Conservation (phyloP, 2,797 vertebrate genomes). For the Lagocephalus sceleratus region DNA sequence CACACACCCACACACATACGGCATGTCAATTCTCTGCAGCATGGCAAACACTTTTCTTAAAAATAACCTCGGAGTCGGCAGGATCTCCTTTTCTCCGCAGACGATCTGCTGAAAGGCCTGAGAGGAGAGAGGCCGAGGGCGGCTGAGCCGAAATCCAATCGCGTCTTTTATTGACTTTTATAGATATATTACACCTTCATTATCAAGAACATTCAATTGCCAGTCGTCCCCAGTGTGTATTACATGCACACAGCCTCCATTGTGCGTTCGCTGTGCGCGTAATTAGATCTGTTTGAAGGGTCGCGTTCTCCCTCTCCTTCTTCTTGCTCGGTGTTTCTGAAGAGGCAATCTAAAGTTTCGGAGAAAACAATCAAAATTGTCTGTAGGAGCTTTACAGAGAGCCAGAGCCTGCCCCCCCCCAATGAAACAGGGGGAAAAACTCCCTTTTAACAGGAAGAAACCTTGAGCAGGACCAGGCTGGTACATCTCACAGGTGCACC, state of each 20-base stretch:
- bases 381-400: too few species aligned
- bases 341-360: not conserved
- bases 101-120: not conserved
- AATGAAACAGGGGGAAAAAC: too few species aligned
- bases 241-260: constrained; percentile 8
- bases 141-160: not conserved
- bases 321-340: not conserved
- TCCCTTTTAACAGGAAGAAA: not conserved
- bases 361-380: not conserved
- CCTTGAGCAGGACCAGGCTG: not conserved
- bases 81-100: too few species aligned
- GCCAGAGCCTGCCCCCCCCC: too few species aligned
- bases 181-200: not conserved
- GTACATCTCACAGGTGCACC: too few species aligned
- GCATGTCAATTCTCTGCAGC: too few species aligned
- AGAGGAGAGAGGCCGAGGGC: not conserved
- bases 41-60: too few species aligned
- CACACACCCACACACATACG: too few species aligned
- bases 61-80: too few species aligned
- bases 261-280: not conserved
- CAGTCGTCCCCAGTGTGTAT: not conserved
- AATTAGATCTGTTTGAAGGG: constrained; percentile 6
- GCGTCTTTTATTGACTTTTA: not conserved
- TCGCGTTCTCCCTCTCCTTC: not conserved
- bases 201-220: constrained; percentile 9